phyloP scores from a whole-genome alignment of 2,113 vertebrate species.

The Potamarius usumacintae region DNA sequence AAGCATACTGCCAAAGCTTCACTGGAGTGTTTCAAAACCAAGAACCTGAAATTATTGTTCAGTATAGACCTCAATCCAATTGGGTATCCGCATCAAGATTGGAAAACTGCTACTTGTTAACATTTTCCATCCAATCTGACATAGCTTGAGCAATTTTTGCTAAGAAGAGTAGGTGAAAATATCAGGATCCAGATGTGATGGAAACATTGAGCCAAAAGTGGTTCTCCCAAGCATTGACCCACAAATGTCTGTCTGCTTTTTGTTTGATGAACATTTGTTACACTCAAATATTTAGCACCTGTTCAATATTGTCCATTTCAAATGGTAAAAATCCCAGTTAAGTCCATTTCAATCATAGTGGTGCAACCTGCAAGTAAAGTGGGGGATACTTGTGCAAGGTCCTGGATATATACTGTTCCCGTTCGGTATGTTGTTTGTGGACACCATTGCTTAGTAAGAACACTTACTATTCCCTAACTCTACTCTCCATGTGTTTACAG shows the following conservation, averaged over 20 bases:
- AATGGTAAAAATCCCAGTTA: not conserved
- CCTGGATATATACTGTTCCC: not conserved
- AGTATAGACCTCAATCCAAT: not conserved
- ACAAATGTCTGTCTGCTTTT: not conserved
- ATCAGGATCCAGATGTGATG: not conserved
- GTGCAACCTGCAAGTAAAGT: too few species aligned
- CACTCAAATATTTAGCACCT: not conserved
- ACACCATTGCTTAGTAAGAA: not conserved
- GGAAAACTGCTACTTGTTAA: not conserved
- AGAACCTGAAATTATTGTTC: not conserved
- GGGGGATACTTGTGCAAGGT: not conserved
- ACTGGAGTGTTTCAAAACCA: not conserved
- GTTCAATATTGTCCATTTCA: not conserved
- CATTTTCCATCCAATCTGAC: not conserved
- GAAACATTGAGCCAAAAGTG: not conserved
- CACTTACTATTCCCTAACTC: not conserved
- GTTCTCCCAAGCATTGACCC: not conserved
- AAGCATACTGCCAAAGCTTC: not conserved
- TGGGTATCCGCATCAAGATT: not conserved
- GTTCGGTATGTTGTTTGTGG: not conserved
- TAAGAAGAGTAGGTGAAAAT: not conserved
- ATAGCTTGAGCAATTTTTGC: not conserved
- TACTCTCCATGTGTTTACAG: conserved; percentile 63
- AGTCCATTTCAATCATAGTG: not conserved
- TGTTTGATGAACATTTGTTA: not conserved